phyloP scores from a whole-genome alignment of 53 echinoderm and acorn worm genomes.

The Echinometra lucunter region DNA sequence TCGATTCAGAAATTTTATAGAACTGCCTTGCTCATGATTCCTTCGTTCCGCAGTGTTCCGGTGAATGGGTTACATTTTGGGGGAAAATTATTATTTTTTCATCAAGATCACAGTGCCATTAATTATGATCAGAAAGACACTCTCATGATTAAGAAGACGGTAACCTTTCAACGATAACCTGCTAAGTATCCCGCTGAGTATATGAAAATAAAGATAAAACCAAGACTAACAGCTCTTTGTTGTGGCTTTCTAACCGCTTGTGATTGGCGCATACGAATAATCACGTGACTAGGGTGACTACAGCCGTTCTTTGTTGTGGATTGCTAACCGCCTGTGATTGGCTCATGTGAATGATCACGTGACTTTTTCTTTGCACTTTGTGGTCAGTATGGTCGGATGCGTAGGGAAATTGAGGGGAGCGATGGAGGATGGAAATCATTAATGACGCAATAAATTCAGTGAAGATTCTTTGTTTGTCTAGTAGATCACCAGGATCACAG shows the following conservation, averaged over 20 bases:
- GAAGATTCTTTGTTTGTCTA: neutral
- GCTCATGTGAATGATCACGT: conserved; percentile 7
- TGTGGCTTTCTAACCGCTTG: neutral
- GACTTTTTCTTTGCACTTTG: neutral
- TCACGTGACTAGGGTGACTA: neutral
- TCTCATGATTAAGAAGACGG: too few relatives aligned
- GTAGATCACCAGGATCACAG: neutral
- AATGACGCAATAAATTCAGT: neutral
- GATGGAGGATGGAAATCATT: neutral
- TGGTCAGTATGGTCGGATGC: neutral
- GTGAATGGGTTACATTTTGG: neutral
- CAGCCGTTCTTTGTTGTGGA: neutral
- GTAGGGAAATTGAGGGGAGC: neutral
- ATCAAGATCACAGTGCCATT: neutral
- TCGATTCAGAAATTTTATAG: neutral
- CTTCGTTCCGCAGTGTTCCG: neutral
- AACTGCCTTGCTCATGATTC: neutral
- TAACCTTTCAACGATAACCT: neutral
- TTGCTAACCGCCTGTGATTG: conserved; percentile 4
- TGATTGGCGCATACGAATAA: conserved; percentile 5
- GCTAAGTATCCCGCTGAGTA: neutral
- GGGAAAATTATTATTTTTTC: neutral
- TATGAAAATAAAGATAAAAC: neutral
- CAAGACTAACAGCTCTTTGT: neutral
- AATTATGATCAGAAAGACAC: neutral